Conservation (phyloP, 2,797 vertebrate genomes). For the Pseudomugil gertrudae region DNA sequence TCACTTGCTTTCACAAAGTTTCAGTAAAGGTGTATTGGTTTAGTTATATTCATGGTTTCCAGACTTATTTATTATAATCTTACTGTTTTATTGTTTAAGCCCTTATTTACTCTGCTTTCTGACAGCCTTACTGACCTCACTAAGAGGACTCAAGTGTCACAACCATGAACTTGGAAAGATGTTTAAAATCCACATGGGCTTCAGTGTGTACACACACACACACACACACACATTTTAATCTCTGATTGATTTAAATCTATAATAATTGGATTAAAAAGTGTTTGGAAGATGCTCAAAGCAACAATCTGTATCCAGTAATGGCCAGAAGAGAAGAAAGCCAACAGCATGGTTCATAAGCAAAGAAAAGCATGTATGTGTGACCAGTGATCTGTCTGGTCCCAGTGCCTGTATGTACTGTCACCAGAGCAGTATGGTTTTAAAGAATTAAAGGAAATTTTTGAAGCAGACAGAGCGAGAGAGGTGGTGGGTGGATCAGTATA, state of each 20-base stretch:
- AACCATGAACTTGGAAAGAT: conserved; percentile 19
- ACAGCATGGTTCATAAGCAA: conserved; percentile 39
- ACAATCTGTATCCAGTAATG: conserved; percentile 1
- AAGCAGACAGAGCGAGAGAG: conserved; percentile 52
- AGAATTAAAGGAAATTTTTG: conserved; percentile 90
- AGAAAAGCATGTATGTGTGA: conserved; percentile 23
- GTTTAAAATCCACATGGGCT: conserved; percentile 14
- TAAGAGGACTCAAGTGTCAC: conserved; percentile 80
- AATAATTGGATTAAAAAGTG: not conserved
- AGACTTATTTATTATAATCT: too few species aligned
- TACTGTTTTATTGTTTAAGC: conserved; percentile 8
- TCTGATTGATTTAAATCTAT: not conserved
- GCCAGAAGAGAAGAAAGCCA: conserved; percentile 12
- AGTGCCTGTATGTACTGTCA: conserved; percentile 80
- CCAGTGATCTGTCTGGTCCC: conserved; percentile 76
- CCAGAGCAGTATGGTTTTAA: conserved; percentile 86
- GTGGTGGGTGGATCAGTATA: not conserved
- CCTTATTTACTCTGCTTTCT: conserved; percentile 52
- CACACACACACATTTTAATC: too few species aligned
- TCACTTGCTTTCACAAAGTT: too few species aligned
- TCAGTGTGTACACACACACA: not conserved
- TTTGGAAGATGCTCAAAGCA: conserved; percentile 39
- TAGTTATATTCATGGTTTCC: too few species aligned
- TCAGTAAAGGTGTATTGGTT: too few species aligned
- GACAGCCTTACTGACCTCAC: conserved; percentile 79